A percentile compares a stretch with the other conserved stretches of the same genome.
Evolutionary conservation across 2,888 invertebrate genomes (phyloP).

Genomic region (Drosophila peninsularis): DNA sequence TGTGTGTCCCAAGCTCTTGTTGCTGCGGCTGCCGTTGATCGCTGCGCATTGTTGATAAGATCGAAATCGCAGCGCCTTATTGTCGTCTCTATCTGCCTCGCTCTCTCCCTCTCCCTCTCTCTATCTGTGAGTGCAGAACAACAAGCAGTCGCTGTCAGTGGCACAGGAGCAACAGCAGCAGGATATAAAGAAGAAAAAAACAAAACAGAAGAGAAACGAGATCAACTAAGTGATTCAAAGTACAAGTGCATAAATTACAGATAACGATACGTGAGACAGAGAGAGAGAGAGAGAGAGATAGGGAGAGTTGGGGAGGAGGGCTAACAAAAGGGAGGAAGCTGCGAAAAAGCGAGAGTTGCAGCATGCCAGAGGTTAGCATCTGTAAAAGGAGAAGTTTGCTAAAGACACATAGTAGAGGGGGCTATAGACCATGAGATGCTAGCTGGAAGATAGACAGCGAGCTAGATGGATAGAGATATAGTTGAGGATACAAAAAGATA

Average conservation of each 20-base stretch:
- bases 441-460: too few species aligned
- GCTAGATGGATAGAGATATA: too few species aligned
- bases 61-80: constrained; percentile 65
- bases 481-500: too few species aligned
- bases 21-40: constrained; percentile 62
- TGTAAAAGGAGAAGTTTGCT: background rate
- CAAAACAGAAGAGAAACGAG: constrained; percentile 47
- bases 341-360: background rate
- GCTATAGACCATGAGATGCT: too few species aligned
- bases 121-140: constrained; percentile 43
- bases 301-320: background rate
- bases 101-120: constrained; percentile 33
- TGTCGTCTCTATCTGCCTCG: constrained; percentile 36
- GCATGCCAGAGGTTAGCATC: background rate
- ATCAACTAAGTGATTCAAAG: constrained; percentile 76
- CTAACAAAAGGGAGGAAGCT: background rate
- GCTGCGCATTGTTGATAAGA: constrained; percentile 75
- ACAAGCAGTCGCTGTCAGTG: constrained; percentile 31
- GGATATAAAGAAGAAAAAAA: constrained; percentile 22
- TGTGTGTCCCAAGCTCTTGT: constrained; percentile 69
- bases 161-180: constrained; percentile 27
- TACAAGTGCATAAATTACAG: constrained; percentile 81
- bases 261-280: constrained; percentile 68
- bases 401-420: background rate
- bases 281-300: constrained; percentile 21